Percentiles rank a stretch among this genome's conserved stretches.
Evolutionary conservation across 2,888 invertebrate genomes (phyloP).

Genomic region (Tubulanus polymorphus): DNA sequence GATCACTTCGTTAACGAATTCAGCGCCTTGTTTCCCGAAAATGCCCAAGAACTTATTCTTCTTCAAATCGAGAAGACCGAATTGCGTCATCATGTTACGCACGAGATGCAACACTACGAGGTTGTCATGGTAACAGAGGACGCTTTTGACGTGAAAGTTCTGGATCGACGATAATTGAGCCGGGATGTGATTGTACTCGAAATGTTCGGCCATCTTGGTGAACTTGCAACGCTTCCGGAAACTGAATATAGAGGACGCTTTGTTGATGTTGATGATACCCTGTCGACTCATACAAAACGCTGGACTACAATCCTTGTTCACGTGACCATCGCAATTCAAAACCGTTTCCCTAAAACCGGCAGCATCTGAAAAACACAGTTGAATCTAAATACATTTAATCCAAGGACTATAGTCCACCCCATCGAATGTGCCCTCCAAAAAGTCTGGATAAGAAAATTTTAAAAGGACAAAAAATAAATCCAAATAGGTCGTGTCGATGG

Average conservation of each 20-base stretch:
- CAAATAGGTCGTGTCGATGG: too few relatives aligned
- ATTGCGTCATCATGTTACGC: conserved; percentile 47
- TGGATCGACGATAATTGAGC: conserved; percentile 53
- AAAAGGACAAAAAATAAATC: too few relatives aligned
- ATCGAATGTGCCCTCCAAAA: too few relatives aligned
- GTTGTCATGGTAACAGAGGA: conserved; percentile 46
- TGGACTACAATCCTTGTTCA: conserved; percentile 51
- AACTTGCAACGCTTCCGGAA: conserved; percentile 49
- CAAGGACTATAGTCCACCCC: too few relatives aligned
- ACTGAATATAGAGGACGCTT: conserved; percentile 45
- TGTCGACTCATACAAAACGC: conserved; percentile 51
- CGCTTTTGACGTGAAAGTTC: conserved; percentile 51
- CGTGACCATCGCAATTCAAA: conserved; percentile 42
- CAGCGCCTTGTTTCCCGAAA: conserved; percentile 47
- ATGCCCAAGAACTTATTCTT: conserved; percentile 50
- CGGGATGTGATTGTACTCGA: conserved; percentile 54
- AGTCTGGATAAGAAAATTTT: too few relatives aligned
- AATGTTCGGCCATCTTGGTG: conserved; percentile 53
- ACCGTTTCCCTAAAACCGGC: conserved; percentile 47
- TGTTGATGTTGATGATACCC: conserved; percentile 50
- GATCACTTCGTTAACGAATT: conserved; percentile 45
- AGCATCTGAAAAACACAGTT: conserved; percentile 36
- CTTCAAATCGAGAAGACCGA: conserved; percentile 48
- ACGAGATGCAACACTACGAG: conserved; percentile 48
- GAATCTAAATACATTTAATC: too few relatives aligned